Evolutionary conservation across 1,140 invertebrate genomes (phyloP).

Genomic region (Sitophilus oryzae): DNA sequence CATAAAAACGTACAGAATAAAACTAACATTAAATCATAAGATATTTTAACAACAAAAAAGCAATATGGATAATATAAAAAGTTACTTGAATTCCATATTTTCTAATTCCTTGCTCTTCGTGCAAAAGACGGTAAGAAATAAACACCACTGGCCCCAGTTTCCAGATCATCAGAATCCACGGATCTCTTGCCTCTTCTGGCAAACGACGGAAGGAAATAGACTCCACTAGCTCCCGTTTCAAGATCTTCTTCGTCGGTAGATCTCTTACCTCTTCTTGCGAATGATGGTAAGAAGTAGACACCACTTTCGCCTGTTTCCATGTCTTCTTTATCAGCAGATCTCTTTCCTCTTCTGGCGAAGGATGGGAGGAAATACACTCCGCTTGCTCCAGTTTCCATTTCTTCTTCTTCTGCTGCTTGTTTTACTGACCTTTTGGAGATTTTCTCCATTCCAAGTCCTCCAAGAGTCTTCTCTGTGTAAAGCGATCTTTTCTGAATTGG

Average conservation of each 20-base stretch:
- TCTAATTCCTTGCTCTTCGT: constrained; percentile 20
- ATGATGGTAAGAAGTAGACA: constrained; percentile 20
- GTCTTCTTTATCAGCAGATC: constrained; percentile 9
- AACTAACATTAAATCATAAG: no score
- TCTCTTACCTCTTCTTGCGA: constrained; percentile 22
- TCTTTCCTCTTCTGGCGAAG: constrained; percentile 8
- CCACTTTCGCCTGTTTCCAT: constrained; percentile 15
- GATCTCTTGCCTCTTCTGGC: constrained; percentile 19
- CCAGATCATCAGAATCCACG: constrained; percentile 11
- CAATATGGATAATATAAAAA: no score
- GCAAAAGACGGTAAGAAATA: constrained; percentile 23
- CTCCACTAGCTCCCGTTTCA: constrained; percentile 15
- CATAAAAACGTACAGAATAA: no score
- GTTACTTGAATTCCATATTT: no score
- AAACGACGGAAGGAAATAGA: constrained; percentile 24
- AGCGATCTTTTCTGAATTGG: constrained; percentile 20
- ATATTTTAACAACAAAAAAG: no score
- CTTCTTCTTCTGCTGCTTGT: constrained; percentile 4
- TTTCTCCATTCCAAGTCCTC: constrained; percentile 22
- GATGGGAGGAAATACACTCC: constrained; percentile 2
- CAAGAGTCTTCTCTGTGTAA: constrained; percentile 21
- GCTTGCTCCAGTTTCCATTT: constrained; percentile 2
- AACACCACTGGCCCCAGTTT: constrained; percentile 18
- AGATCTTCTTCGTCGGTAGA: constrained; percentile 17
- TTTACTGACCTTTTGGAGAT: constrained; percentile 22